Evolutionary conservation across 2,888 invertebrate species (phyloP).

Genomic region (Stenchaetothrips biformis): DNA sequence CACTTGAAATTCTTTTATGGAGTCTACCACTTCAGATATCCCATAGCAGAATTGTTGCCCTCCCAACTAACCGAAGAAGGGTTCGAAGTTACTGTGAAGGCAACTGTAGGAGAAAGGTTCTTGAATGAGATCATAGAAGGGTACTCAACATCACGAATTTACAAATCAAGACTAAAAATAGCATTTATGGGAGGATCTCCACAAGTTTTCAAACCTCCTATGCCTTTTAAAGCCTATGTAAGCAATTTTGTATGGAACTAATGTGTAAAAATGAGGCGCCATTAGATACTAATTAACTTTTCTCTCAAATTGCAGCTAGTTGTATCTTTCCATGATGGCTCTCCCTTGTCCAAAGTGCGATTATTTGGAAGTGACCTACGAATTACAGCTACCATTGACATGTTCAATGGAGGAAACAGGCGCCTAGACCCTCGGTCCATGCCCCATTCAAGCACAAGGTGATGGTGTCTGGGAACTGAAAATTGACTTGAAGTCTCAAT

Average conservation of each 20-base stretch:
- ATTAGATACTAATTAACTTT: conserved; percentile 35
- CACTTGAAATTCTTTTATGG: conserved; percentile 80
- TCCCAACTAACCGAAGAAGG: conserved; percentile 64
- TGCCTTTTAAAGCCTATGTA: conserved; percentile 83
- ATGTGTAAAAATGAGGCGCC: not conserved
- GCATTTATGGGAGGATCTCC: conserved; percentile 84
- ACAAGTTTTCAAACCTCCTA: conserved; percentile 91
- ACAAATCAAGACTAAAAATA: conserved; percentile 77
- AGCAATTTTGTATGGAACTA: conserved; percentile 44
- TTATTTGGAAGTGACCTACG: conserved; percentile 62
- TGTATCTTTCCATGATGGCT: conserved; percentile 87
- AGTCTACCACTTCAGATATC: conserved; percentile 79
- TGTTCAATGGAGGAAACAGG: conserved; percentile 57
- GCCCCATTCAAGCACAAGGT: conserved; percentile 59
- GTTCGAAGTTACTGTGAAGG: conserved; percentile 76
- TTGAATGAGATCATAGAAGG: conserved; percentile 81
- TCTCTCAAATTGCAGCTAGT: conserved; percentile 57
- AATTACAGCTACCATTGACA: conserved; percentile 59
- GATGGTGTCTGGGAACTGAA: conserved; percentile 78
- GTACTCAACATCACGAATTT: conserved; percentile 79
- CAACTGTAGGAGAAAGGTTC: conserved; percentile 82
- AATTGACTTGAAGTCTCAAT: conserved; percentile 65
- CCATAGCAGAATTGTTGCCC: conserved; percentile 69
- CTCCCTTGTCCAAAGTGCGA: conserved; percentile 62
- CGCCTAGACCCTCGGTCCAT: conserved; percentile 59